phyloP scores from a whole-genome alignment of 2,113 vertebrate species.

The Acrocephalus arundinaceus region DNA sequence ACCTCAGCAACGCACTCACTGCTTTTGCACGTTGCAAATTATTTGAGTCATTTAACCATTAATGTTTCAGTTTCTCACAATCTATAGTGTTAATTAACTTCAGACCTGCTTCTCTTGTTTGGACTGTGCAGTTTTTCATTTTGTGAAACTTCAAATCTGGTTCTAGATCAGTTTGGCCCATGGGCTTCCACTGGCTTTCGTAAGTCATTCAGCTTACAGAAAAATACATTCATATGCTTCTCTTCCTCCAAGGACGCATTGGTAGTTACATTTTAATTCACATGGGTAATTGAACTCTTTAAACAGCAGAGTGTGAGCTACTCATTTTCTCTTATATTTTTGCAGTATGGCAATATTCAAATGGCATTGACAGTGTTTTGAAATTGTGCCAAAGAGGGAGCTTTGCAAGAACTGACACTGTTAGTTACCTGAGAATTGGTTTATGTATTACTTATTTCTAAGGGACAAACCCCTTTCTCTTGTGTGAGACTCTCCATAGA shows the following conservation, averaged over 20 bases:
- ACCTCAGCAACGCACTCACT: neutral
- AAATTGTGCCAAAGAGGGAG: neutral
- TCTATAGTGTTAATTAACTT: neutral
- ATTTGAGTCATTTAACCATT: neutral
- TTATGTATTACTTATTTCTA: neutral
- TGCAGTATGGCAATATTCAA: neutral
- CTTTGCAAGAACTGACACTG: neutral
- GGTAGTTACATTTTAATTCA: neutral
- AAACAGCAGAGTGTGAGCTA: neutral
- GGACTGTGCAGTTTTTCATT: neutral
- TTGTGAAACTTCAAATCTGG: neutral
- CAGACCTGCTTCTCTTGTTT: neutral
- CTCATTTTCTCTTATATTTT: neutral
- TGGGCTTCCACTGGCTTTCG: neutral
- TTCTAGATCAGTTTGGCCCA: neutral
- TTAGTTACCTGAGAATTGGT: neutral
- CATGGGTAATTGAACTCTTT: neutral
- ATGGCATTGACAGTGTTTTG: neutral
- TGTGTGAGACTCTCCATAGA: neutral
- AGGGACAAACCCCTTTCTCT: neutral
- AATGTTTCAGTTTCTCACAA: neutral
- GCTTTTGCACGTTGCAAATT: neutral
- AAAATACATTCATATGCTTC: neutral
- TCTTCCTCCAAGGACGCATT: neutral
- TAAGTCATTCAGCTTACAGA: neutral